Percentiles rank a stretch among this genome's conserved stretches.
phyloP scores from a whole-genome alignment of 1,140 invertebrate genomes.

The Rhyacophila brunnea region DNA sequence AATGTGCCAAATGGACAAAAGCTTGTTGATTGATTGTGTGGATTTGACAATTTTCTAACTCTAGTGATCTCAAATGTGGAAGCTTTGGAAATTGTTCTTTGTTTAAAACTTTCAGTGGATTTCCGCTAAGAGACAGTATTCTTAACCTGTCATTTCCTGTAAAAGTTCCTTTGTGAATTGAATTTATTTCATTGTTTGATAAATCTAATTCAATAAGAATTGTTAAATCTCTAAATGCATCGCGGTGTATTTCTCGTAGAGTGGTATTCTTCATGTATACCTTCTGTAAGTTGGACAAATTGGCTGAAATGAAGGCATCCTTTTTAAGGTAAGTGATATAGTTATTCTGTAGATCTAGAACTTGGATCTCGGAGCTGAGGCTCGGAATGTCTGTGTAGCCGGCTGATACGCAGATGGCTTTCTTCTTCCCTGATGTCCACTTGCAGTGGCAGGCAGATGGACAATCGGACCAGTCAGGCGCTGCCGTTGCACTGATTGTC shows the following conservation, averaged over 20 bases:
- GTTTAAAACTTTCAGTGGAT: constrained; percentile 62
- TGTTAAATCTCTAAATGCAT: constrained; percentile 74
- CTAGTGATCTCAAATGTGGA: constrained; percentile 67
- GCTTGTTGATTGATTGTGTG: constrained; percentile 62
- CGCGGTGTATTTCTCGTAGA: constrained; percentile 65
- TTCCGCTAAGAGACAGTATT: constrained; percentile 67
- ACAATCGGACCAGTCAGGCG: constrained; percentile 60
- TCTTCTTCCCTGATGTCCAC: constrained; percentile 65
- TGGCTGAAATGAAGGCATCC: constrained; percentile 61
- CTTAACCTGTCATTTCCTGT: constrained; percentile 68
- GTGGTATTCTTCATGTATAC: constrained; percentile 69
- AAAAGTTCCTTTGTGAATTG: constrained; percentile 70
- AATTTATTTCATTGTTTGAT: constrained; percentile 68
- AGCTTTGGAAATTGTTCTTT: constrained; percentile 69
- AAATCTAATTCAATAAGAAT: constrained; percentile 81
- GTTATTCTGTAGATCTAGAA: constrained; percentile 62
- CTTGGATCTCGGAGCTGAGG: constrained; percentile 62
- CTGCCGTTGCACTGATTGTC: constrained; percentile 8
- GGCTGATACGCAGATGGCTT: constrained; percentile 59
- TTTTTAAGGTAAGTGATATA: constrained; percentile 51
- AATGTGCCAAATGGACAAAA: constrained; percentile 61
- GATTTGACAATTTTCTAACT: constrained; percentile 69
- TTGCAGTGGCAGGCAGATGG: constrained; percentile 61
- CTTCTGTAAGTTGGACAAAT: constrained; percentile 73
- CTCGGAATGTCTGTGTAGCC: constrained; percentile 58